Percentiles rank a stretch among this genome's conserved stretches.
Evolutionary conservation across 2,797 vertebrate genomes (phyloP).

Genomic region (Oryzias sinensis): DNA sequence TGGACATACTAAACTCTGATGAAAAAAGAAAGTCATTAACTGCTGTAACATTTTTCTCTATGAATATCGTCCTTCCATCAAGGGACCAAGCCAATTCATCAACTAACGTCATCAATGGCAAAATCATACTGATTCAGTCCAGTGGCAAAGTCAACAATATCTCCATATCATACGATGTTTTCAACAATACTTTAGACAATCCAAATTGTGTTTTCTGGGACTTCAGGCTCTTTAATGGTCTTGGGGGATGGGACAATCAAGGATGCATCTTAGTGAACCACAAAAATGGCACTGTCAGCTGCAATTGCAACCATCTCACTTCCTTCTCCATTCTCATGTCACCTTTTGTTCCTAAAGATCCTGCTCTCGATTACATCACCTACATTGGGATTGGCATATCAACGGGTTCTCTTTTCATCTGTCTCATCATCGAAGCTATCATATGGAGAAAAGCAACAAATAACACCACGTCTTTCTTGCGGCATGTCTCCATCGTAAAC

Average conservation of each 20-base stretch:
- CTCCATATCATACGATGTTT: constrained; percentile 76
- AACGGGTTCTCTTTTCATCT: constrained; percentile 79
- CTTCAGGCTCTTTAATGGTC: constrained; percentile 64
- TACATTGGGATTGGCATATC: constrained; percentile 85
- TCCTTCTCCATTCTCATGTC: constrained; percentile 94
- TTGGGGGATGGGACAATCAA: constrained; percentile 76
- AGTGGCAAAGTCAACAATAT: constrained; percentile 62
- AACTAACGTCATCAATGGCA: not conserved
- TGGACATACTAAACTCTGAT: constrained; percentile 58
- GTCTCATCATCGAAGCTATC: constrained; percentile 83
- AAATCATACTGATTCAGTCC: constrained; percentile 27
- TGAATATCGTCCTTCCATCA: constrained; percentile 67
- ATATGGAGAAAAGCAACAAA: constrained; percentile 85
- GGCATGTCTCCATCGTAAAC: constrained; percentile 83
- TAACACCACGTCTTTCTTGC: constrained; percentile 78
- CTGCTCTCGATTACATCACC: constrained; percentile 73
- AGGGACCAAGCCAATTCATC: constrained; percentile 43
- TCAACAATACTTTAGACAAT: constrained; percentile 24
- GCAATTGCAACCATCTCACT: constrained; percentile 86
- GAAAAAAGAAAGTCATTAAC: constrained; percentile 47
- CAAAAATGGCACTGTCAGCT: constrained; percentile 54
- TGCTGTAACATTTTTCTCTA: constrained; percentile 34
- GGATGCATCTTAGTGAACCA: constrained; percentile 66
- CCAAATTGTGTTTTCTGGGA: constrained; percentile 90
- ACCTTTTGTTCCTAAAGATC: not conserved